Evolutionary conservation across 2,113 vertebrate genomes (phyloP), one percentile per base, ranked within the genome.

Genomic region (Pseudorhombus dupliciocellatus): DNA sequence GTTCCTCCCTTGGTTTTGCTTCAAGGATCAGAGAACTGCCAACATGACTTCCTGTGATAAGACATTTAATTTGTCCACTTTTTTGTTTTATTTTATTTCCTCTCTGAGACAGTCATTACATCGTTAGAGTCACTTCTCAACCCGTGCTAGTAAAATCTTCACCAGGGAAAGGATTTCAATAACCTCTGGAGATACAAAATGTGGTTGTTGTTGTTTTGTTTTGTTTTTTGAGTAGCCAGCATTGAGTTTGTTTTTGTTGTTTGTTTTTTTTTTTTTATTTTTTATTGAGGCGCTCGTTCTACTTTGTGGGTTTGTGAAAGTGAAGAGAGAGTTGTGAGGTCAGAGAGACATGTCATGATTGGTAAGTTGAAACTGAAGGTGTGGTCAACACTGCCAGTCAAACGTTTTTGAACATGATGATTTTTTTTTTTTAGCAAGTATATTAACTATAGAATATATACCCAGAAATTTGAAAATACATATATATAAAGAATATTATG

Each of bases 241-340:
- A 34, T 25, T 51, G 65, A 59, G 37, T 15, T 64, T 22, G 40
- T 16, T 51, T 44, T 57, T 26, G 2, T 22, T 7, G 42, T 48
- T 16, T 61, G 16, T 25, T 57, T 25, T 31, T 24, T 26, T 66
- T 26, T 4, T 44, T 56, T 54, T 42, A 1, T 50, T 48, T 46
- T 31, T 5, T 48, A 46, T 42, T 74, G 18, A 56, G 24, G 60
- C 66, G 72, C 66, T 86, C 68, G 53, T 58, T 42, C 75, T 80
- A 56, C 54, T 73, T 63, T 56, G 84, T 90, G 55, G 85, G 89
- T 83, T 70, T 79, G 79, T 81, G 84, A 76, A 89, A 78, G 87
- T 91, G 84, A 72, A 52, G 31, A 50, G 51, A 66, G 66, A 61
- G 54, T 24, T 52, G 57, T 31, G 65, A 80, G 55, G 67, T 80